phyloP scores from a whole-genome alignment of 2,797 vertebrate genomes.

The Chiloscyllium punctatum region DNA sequence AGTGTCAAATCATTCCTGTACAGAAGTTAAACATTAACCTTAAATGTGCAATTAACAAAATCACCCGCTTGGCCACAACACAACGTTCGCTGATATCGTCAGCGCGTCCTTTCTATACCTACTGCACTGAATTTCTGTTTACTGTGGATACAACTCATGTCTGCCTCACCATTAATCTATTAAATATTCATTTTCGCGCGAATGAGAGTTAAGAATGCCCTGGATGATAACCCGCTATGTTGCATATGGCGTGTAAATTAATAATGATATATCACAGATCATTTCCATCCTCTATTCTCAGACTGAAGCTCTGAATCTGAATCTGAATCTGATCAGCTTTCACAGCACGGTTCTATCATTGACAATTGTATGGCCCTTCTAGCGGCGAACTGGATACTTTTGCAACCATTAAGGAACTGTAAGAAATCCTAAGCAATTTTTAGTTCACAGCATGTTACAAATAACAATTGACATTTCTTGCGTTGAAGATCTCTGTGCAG shows the following conservation, averaged over 20 bases:
- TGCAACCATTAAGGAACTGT: background rate
- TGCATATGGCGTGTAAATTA: background rate
- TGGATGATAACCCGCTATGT: background rate
- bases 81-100: no score
- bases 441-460: background rate
- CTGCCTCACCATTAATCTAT: background rate
- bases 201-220: background rate
- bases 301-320: background rate
- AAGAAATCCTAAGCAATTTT: background rate
- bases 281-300: background rate
- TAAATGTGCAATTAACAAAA: background rate
- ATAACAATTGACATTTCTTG: background rate
- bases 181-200: background rate
- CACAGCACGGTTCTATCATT: background rate
- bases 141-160: background rate
- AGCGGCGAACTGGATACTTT: background rate
- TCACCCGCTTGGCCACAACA: background rate
- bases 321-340: background rate
- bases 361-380: background rate
- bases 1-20: background rate
- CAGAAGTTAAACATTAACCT: background rate
- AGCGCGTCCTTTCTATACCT: no score
- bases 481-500: background rate
- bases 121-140: background rate
- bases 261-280: background rate